Conservation (phyloP, 2,888 invertebrate species). For the Caenorhabditis sp. region DNA sequence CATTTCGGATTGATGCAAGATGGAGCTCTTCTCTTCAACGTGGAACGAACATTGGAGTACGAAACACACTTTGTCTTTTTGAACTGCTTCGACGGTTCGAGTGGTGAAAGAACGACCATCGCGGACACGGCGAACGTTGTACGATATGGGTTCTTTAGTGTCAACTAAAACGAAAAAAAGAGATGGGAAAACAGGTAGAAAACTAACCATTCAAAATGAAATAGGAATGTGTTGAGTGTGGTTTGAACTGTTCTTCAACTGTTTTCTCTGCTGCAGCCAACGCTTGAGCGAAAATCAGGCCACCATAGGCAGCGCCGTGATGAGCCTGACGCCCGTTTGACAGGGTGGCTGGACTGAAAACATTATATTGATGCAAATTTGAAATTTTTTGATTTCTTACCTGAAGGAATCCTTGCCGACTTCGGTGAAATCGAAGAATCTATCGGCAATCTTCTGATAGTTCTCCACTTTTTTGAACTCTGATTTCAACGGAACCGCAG, state of each 20-base stretch:
- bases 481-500: conserved; percentile 31
- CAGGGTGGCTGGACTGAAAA: conserved; percentile 66
- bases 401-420: conserved; percentile 65
- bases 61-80: conserved; percentile 84
- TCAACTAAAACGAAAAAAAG: conserved; percentile 69
- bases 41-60: conserved; percentile 81
- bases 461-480: conserved; percentile 61
- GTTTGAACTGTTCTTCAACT: conserved; percentile 73
- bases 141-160: conserved; percentile 83
- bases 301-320: conserved; percentile 78
- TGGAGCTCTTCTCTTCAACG: conserved; percentile 69
- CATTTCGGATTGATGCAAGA: conserved; percentile 70
- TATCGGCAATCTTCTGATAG: conserved; percentile 61
- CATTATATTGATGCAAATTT: neutral
- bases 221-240: conserved; percentile 79
- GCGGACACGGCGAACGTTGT: conserved; percentile 84
- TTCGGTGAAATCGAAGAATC: conserved; percentile 69
- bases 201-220: conserved; percentile 79
- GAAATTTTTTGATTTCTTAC: conserved; percentile 36
- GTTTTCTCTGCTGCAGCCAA: conserved; percentile 79
- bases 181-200: neutral
- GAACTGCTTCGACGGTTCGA: conserved; percentile 84
- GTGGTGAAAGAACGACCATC: conserved; percentile 83
- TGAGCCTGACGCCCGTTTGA: conserved; percentile 69
- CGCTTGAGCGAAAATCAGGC: conserved; percentile 79